phyloP scores from a whole-genome alignment of 2,888 invertebrate genomes.

The Scaptomyza parva region DNA sequence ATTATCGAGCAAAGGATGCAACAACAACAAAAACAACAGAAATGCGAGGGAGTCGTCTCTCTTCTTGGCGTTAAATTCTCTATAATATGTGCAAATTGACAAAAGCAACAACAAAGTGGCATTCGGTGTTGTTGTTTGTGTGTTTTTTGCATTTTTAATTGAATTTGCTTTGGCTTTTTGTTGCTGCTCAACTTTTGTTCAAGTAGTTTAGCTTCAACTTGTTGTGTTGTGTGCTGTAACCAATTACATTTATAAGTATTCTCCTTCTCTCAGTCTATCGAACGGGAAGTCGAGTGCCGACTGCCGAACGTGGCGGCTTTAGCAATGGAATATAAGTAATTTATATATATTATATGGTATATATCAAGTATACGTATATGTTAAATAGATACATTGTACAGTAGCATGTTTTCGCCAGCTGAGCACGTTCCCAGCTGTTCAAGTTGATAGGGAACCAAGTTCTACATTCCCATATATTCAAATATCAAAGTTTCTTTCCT shows the following conservation, averaged over 20 bases:
- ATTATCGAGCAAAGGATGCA: slow-evolving; percentile 50
- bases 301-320: slow-evolving; percentile 63
- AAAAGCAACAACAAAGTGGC: not conserved
- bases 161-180: slow-evolving; percentile 41
- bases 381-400: slow-evolving; percentile 21
- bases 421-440: slow-evolving; percentile 26
- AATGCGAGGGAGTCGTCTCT: slow-evolving; percentile 24
- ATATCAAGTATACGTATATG: slow-evolving; percentile 23
- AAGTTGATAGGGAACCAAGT: slow-evolving; percentile 1
- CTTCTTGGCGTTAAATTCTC: slow-evolving; percentile 52
- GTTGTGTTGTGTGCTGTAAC: slow-evolving; percentile 12
- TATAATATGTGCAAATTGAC: slow-evolving; percentile 67
- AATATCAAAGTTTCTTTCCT: slow-evolving; percentile 17
- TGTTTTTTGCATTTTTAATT: slow-evolving; percentile 79
- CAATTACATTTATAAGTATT: slow-evolving; percentile 32
- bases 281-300: slow-evolving; percentile 66
- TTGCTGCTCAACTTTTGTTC: slow-evolving; percentile 14
- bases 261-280: slow-evolving; percentile 27
- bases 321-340: slow-evolving; percentile 27
- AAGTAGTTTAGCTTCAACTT: slow-evolving; percentile 13
- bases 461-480: slow-evolving; percentile 16
- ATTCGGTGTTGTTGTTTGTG: too few relatives aligned
- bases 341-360: slow-evolving; percentile 7
- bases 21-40: too few relatives aligned
- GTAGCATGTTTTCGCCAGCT: slow-evolving; percentile 7